Evolutionary conservation across 2,797 vertebrate species (phyloP).

Genomic region (Diplodus puntazzo): DNA sequence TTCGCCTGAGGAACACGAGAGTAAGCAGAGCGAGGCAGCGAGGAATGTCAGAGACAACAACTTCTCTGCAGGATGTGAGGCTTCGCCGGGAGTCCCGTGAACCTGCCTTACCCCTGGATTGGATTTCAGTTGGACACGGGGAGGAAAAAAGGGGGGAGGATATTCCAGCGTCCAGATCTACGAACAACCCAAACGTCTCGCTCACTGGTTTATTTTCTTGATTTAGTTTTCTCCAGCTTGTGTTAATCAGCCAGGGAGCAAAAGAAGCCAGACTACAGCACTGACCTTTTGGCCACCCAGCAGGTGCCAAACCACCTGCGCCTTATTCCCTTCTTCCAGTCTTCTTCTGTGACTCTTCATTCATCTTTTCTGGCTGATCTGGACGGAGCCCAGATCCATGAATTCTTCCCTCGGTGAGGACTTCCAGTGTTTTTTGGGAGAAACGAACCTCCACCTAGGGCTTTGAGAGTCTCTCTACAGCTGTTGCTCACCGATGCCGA

Average conservation of each 20-base stretch:
- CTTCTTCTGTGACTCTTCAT: slow-evolving; percentile 38
- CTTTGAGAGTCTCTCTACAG: slow-evolving; percentile 44
- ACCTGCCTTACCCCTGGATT: slow-evolving; percentile 67
- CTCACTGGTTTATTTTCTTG: slow-evolving; percentile 63
- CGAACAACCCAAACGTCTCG: slow-evolving; percentile 10
- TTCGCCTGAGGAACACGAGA: slow-evolving; percentile 37
- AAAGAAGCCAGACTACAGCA: slow-evolving; percentile 26
- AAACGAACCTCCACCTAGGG: slow-evolving; percentile 45
- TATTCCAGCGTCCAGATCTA: slow-evolving; percentile 14
- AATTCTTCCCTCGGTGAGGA: slow-evolving; percentile 38
- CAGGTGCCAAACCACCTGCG: slow-evolving; percentile 76
- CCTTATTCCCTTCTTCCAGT: background rate
- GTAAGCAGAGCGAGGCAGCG: slow-evolving; percentile 45
- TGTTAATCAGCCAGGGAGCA: slow-evolving; percentile 39
- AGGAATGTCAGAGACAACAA: slow-evolving; percentile 78
- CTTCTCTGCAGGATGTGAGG: slow-evolving; percentile 54
- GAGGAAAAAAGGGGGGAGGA: slow-evolving; percentile 26
- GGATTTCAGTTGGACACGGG: slow-evolving; percentile 65
- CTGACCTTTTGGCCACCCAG: slow-evolving; percentile 50
- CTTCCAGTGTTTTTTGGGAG: slow-evolving; percentile 48
- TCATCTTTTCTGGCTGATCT: slow-evolving; percentile 38
- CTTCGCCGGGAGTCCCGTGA: slow-evolving; percentile 51
- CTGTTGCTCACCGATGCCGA: slow-evolving; percentile 54
- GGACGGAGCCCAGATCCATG: slow-evolving; percentile 48
- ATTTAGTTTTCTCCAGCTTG: slow-evolving; percentile 44